phyloP scores from a whole-genome alignment of 2,888 invertebrate genomes.

The Clanis bilineata region DNA sequence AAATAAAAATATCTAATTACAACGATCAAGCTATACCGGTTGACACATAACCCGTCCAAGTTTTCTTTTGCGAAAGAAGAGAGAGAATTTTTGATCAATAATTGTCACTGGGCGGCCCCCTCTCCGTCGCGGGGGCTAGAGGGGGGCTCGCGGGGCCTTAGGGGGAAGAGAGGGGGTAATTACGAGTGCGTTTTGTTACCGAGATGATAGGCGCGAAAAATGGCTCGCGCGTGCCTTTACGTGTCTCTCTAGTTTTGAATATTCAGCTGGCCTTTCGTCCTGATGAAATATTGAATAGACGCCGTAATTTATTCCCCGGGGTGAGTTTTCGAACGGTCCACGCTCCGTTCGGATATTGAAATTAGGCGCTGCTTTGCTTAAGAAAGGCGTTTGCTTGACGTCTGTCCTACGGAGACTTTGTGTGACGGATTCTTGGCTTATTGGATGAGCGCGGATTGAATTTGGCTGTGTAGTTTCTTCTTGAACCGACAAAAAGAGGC shows the following conservation, averaged over 20 bases:
- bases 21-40: slow-evolving; percentile 72
- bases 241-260: slow-evolving; percentile 82
- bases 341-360: slow-evolving; percentile 79
- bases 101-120: slow-evolving; percentile 84
- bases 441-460: neutral
- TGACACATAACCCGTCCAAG: slow-evolving; percentile 83
- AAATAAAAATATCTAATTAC: slow-evolving; percentile 69
- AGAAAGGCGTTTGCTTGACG: slow-evolving; percentile 77
- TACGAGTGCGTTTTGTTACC: slow-evolving; percentile 83
- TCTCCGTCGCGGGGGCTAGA: slow-evolving; percentile 39
- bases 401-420: slow-evolving; percentile 48
- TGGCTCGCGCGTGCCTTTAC: slow-evolving; percentile 82
- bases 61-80: slow-evolving; percentile 83
- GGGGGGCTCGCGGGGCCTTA: slow-evolving; percentile 40
- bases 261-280: slow-evolving; percentile 77
- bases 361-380: slow-evolving; percentile 79
- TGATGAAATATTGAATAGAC: slow-evolving; percentile 82
- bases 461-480: neutral
- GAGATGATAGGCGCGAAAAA: slow-evolving; percentile 83
- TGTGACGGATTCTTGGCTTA: slow-evolving; percentile 16
- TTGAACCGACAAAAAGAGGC: neutral
- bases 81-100: slow-evolving; percentile 87
- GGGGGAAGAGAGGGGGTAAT: slow-evolving; percentile 71
- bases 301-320: slow-evolving; percentile 79
- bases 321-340: slow-evolving; percentile 76